Percentiles rank a stretch among this genome's conserved stretches.
Conservation (phyloP, 1,140 invertebrate species). For the Bacillus rossius region DNA sequence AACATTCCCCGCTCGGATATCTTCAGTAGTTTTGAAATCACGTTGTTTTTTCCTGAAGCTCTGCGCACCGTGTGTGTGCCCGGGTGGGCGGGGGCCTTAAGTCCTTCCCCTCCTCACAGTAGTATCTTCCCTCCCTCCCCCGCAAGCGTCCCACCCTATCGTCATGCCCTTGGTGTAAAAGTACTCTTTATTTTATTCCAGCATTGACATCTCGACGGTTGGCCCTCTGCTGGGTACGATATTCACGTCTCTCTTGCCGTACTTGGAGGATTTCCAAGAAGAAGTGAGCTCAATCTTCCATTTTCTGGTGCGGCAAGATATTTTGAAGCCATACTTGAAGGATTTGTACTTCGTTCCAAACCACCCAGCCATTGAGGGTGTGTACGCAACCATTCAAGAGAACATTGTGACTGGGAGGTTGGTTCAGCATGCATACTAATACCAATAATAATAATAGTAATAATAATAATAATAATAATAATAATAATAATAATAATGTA, state of each 20-base stretch:
- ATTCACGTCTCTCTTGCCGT: constrained; percentile 70
- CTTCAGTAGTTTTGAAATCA: too few species aligned
- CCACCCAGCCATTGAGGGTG: constrained; percentile 55
- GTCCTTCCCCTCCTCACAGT: too few species aligned
- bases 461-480: too few species aligned
- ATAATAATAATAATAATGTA: too few species aligned
- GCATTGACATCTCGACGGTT: constrained; percentile 65
- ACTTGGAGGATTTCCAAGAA: constrained; percentile 58
- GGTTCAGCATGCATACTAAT: neutral
- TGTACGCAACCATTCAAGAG: constrained; percentile 56
- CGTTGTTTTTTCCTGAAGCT: too few species aligned
- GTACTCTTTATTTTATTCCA: constrained; percentile 47
- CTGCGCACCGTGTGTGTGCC: too few species aligned
- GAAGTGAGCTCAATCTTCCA: constrained; percentile 72
- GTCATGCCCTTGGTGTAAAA: too few species aligned
- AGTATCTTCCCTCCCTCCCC: too few species aligned
- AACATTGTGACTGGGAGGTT: constrained; percentile 45
- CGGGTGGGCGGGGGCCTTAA: too few species aligned
- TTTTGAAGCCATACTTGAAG: constrained; percentile 59
- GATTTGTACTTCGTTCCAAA: constrained; percentile 83
- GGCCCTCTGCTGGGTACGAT: constrained; percentile 77
- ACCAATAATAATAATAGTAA: too few species aligned
- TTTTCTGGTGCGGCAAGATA: constrained; percentile 72
- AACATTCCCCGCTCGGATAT: too few species aligned
- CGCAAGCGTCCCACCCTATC: too few species aligned